Evolutionary conservation across 2,797 vertebrate species (phyloP).

Genomic region (Acipenser ruthenus): DNA sequence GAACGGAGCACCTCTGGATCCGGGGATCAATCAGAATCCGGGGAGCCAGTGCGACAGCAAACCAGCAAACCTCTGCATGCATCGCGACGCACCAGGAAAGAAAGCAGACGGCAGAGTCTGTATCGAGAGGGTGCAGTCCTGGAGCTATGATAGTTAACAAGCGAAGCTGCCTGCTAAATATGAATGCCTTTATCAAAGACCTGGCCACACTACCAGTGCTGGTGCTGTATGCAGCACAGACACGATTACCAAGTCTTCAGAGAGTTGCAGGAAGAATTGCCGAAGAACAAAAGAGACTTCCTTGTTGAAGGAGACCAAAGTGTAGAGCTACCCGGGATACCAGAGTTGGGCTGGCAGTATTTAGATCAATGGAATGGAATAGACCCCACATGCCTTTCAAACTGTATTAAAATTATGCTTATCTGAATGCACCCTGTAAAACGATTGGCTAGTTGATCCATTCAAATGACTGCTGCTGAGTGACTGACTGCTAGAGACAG

Average conservation of each 20-base stretch:
- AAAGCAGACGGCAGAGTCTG: background rate
- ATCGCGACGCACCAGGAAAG: background rate
- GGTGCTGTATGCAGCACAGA: background rate
- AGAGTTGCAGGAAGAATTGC: no score
- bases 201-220: background rate
- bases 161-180: background rate
- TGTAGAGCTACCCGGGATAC: no score
- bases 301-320: no score
- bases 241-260: no score
- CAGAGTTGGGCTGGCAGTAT: no score
- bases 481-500: background rate
- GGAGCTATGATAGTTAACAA: background rate
- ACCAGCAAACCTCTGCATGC: background rate
- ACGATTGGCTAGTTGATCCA: background rate
- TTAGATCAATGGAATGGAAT: no score
- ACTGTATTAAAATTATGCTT: background rate
- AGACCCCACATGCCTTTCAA: no score
- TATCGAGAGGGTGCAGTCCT: conserved; percentile 1
- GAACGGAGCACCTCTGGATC: background rate
- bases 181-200: background rate
- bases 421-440: background rate
- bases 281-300: no score
- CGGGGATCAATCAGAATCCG: background rate
- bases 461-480: background rate
- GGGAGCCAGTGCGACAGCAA: background rate